Base-by-base conservation (phyloP, 2,113 vertebrate species). In the Catharus minimus region DNA sequence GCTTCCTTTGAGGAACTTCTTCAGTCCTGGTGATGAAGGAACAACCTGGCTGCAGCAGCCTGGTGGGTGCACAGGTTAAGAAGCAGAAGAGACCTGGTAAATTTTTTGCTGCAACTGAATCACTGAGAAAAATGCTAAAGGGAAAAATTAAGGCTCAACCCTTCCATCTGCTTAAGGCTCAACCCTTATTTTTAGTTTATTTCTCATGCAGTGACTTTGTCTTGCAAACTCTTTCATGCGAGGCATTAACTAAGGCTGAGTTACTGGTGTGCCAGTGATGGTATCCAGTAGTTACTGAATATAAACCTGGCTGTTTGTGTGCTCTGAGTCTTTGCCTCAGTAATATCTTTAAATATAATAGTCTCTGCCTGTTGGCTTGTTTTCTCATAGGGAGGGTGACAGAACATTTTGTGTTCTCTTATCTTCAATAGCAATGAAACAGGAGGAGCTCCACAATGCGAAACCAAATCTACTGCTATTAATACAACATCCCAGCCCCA, bases 391-490 rank as follows among this genome's bases (percentile, higher is more conserved):
- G 95, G 96, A 94, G 88, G 88, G 94, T 90, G 92, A 89, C 90
- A 85, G 97, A 97, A 97, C 94, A 96, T 96, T 97, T 92, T 97
- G 96, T 97, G 96, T 97, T 96, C 96, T 87, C 96, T 97, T 97
- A 97, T 97, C 97, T 96, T 94, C 92, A 93, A 39, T 69, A 71
- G 95, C 85, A 74, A 76, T 95, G 92, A 95, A 97, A 93, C 86
- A 94, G 95, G 97, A 97, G 95, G 96, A 97, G 96, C 96, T 83
- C 95, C 96, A 96, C 97, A 94, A 95, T 94, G 95, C 89, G 96
- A 97, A 97, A 97, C 96, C 96, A 97, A 96, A 97, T 97, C 94
- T 97, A 96, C 93, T 95, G 96, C 97, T 98, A 98, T 98, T 98
- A 98, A 97, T 97, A 98, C 90, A 96, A 95, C 93, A 96, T 85